Conservation (phyloP, 2,113 vertebrate species). For the Istiophorus platypterus region DNA sequence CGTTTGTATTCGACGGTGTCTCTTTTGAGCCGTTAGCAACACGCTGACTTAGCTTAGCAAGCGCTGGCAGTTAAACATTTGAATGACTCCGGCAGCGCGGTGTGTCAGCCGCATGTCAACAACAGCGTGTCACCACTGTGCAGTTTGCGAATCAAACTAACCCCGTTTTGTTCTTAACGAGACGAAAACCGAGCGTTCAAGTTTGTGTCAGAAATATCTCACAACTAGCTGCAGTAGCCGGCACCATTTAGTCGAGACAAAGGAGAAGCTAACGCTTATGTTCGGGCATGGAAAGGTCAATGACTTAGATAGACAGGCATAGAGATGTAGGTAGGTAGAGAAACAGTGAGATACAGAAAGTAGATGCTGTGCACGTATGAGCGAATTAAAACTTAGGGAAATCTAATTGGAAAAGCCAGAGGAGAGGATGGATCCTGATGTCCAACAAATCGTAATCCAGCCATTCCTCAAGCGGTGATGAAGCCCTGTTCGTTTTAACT, state of each 20-base stretch:
- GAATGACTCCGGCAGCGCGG: constrained; percentile 59
- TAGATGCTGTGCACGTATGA: too few species aligned
- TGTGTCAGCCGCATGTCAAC: constrained; percentile 68
- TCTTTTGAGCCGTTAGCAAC: constrained; percentile 18
- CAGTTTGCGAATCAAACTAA: not conserved
- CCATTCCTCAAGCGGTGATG: too few species aligned
- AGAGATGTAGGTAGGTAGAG: too few species aligned
- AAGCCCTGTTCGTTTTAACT: too few species aligned
- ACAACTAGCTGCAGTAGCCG: too few species aligned
- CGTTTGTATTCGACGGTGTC: not conserved
- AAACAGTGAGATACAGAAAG: too few species aligned
- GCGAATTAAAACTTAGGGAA: too few species aligned
- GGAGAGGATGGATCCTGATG: too few species aligned
- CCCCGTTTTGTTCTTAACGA: not conserved
- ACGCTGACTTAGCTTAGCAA: constrained; percentile 75
- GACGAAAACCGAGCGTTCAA: rapidly evolving
- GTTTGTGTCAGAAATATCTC: not conserved
- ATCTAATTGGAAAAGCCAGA: too few species aligned
- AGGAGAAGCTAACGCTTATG: not conserved
- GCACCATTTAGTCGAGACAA: not conserved
- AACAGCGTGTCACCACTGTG: constrained; percentile 19
- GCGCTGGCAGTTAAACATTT: constrained; percentile 59
- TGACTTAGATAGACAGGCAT: too few species aligned
- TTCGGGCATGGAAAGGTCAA: not conserved
- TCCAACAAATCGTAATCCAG: too few species aligned